Conservation (phyloP, 2,797 vertebrate genomes). For the Lophotriccus pileatus region DNA sequence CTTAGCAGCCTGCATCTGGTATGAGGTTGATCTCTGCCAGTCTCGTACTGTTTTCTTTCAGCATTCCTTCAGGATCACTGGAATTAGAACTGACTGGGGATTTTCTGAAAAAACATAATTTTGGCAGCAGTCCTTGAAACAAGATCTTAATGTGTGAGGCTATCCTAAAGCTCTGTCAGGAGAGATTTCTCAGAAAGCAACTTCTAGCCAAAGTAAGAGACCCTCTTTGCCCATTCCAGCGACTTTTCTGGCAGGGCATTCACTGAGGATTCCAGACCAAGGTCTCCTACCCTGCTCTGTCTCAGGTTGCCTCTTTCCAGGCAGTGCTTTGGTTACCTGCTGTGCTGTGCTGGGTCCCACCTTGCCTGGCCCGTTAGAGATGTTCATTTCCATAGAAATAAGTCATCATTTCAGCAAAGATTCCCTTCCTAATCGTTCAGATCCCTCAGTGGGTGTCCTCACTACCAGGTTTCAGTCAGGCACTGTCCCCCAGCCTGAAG, state of each 20-base stretch:
- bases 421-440: neutral
- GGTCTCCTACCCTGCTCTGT: neutral
- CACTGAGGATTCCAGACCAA: neutral
- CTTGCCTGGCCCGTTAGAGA: neutral
- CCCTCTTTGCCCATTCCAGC: neutral
- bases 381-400: neutral
- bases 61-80: slow-evolving; percentile 5
- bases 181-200: neutral
- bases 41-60: neutral
- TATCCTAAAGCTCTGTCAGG: neutral
- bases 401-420: neutral
- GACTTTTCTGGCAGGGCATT: neutral
- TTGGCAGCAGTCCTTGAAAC: slow-evolving; percentile 28
- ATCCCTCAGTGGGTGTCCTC: neutral
- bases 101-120: slow-evolving; percentile 28
- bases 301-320: neutral
- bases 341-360: neutral
- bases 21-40: neutral
- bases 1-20: neutral
- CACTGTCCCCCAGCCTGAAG: neutral
- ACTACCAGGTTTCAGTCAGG: neutral
- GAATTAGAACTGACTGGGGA: slow-evolving; percentile 29
- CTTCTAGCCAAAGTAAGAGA: neutral
- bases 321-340: neutral
- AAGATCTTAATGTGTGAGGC: neutral